These are phyloP conservation scores for Ptiloglossa arizonensis DNA, from an alignment of 1,140 invertebrate genomes.

Conservation along the genomic window DNA sequence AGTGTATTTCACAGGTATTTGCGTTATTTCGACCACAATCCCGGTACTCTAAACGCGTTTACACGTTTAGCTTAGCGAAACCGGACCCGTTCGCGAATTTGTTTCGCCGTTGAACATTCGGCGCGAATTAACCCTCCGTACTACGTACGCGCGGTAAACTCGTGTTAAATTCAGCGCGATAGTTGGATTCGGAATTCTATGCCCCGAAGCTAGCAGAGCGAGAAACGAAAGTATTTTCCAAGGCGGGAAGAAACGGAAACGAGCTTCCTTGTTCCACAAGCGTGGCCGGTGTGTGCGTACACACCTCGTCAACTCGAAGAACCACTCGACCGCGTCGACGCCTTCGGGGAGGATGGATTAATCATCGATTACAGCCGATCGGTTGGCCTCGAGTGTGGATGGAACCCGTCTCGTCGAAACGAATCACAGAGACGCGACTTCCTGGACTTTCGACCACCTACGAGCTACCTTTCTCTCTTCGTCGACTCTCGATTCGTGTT, in stretches of 20 bases:
- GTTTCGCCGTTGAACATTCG: neutral
- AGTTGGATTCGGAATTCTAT: neutral
- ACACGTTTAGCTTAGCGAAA: too few species aligned
- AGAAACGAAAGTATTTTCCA: neutral
- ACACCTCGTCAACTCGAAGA: conserved; percentile 39
- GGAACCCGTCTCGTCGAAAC: neutral
- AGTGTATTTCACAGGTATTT: too few species aligned
- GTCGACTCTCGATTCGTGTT: neutral
- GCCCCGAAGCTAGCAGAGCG: neutral
- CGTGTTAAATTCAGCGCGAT: neutral
- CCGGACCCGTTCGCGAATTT: too few species aligned
- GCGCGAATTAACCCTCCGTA: neutral
- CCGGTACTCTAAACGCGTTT: too few species aligned
- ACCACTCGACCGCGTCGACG: conserved; percentile 37
- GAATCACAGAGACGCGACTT: conserved; percentile 10
- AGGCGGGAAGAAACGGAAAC: conserved; percentile 7
- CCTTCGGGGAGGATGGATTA: conserved; percentile 45
- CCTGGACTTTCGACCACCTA: neutral
- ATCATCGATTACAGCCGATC: conserved; percentile 62
- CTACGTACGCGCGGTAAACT: conserved; percentile 27
- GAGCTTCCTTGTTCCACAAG: conserved; percentile 11
- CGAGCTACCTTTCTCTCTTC: neutral
- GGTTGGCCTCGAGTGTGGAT: conserved; percentile 20
- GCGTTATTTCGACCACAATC: too few species aligned
- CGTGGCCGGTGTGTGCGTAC: neutral